These are phyloP conservation scores for Aricia artaxerxes DNA, from an alignment of 2,888 invertebrate species.

Conservation along the genomic window DNA sequence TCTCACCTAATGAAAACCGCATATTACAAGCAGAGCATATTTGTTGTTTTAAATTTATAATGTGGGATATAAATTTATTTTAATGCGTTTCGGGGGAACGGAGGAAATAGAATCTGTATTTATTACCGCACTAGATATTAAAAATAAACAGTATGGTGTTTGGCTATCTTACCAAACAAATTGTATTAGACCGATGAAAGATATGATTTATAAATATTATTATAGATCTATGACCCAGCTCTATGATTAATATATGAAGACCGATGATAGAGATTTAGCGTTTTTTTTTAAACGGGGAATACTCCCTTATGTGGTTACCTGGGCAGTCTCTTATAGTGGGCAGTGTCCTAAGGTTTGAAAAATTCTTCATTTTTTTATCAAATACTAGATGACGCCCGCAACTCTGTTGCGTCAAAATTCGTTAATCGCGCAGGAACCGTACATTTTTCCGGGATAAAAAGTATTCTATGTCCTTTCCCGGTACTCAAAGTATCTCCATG, in stretches of 20 bases:
- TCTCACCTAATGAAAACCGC: not conserved
- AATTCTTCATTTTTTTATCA: no score
- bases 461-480: no score
- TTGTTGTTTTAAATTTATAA: slow-evolving; percentile 19
- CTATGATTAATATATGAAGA: not conserved
- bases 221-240: not conserved
- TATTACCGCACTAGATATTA: slow-evolving; percentile 21
- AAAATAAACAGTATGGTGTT: slow-evolving; percentile 15
- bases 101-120: slow-evolving; percentile 14
- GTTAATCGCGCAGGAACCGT: no score
- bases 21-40: not conserved
- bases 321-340: no score
- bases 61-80: slow-evolving; percentile 6
- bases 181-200: not conserved
- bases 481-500: no score
- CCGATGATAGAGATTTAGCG: not conserved
- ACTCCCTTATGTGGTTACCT: no score
- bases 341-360: no score
- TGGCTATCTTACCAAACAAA: not conserved
- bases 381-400: no score
- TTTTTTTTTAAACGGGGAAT: not conserved
- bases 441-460: no score
- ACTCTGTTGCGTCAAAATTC: no score
- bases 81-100: not conserved
- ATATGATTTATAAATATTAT: not conserved